Evolutionary conservation across 2,888 invertebrate species (phyloP).

Genomic region (Cordylochernes scorpioides): DNA sequence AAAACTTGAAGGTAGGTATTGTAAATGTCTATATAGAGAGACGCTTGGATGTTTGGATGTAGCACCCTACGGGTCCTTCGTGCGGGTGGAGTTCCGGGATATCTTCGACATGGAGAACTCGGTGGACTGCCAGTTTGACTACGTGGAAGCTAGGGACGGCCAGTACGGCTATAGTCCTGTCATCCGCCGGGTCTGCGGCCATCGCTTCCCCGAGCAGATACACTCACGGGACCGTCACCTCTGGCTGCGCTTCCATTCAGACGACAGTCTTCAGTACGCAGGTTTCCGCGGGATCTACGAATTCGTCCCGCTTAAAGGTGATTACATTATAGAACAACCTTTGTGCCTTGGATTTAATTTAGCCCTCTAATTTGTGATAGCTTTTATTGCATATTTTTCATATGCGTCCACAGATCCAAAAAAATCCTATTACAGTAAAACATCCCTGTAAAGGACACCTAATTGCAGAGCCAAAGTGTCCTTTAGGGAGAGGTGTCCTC

Average conservation of each 20-base stretch:
- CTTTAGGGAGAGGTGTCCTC: no score
- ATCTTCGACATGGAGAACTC: slow-evolving; percentile 42
- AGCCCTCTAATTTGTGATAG: no score
- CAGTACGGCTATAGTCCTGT: slow-evolving; percentile 42
- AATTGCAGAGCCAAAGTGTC: no score
- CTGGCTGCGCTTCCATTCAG: slow-evolving; percentile 51
- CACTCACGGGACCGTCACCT: slow-evolving; percentile 42
- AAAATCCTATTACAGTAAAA: no score
- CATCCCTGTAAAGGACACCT: no score
- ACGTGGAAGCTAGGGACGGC: slow-evolving; percentile 53
- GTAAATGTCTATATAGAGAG: background rate
- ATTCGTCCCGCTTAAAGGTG: slow-evolving; percentile 32
- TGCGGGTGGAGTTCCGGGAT: slow-evolving; percentile 51
- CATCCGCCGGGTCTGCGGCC: slow-evolving; percentile 41
- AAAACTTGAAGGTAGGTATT: slow-evolving; percentile 34
- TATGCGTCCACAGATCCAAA: no score
- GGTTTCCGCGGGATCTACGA: slow-evolving; percentile 52
- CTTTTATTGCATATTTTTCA: no score
- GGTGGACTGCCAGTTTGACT: slow-evolving; percentile 46
- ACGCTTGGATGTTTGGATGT: slow-evolving; percentile 10
- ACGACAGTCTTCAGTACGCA: slow-evolving; percentile 46
- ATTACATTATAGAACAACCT: no score
- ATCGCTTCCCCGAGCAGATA: slow-evolving; percentile 40
- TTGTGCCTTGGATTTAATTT: no score
- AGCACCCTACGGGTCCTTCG: slow-evolving; percentile 24